Evolutionary conservation across 2,888 invertebrate species (phyloP), one percentile per base, ranked within the genome.

Genomic region (Idaea aversata): DNA sequence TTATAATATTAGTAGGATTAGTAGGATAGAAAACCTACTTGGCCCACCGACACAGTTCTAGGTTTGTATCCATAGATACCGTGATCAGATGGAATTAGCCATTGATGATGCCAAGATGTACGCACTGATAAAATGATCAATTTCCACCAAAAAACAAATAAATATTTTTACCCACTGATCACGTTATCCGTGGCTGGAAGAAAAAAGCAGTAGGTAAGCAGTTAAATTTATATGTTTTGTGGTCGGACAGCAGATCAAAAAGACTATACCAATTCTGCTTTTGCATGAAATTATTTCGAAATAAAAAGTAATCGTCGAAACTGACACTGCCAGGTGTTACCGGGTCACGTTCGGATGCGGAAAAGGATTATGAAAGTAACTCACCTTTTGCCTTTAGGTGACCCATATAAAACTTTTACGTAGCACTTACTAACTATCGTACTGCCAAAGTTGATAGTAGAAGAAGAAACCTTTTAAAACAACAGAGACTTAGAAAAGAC

Each of bases 251-350:
- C 10, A 7, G 47, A 47, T 47, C 7, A 10, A 47, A 47, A 6
- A 47, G 7, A 5, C 13, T 47, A 13, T 6, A 13, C 3, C 47
- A 47, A 47, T 25, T 57, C 10, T 57, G 15, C 58, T 0, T 59
- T 59, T 59, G 15, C 64, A 58, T 16, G 4, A 58, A 58, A 58
- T 16, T 16, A 25, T 25, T 34, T 34, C 59, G 13, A 59, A 25
- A 59, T 75, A 68, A 75, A 72, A 70, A 74, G 72, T 72, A 70
- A 72, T 67, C 59, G 63, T 63, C 63, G 64, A 72, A 70, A 71
- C 70, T 70, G 62, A 64, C 68, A 71, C 73, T 68, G 71, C 75
- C 85, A 83, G 82, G 82, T 83, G 85, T 79, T 82, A 74, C 84
- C 79, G 70, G 75, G 77, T 79, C 81, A 79, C 78, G 79, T 78